Evolutionary conservation across 2,797 vertebrate genomes (phyloP).

Genomic region (Arnoldichthys spilopterus): DNA sequence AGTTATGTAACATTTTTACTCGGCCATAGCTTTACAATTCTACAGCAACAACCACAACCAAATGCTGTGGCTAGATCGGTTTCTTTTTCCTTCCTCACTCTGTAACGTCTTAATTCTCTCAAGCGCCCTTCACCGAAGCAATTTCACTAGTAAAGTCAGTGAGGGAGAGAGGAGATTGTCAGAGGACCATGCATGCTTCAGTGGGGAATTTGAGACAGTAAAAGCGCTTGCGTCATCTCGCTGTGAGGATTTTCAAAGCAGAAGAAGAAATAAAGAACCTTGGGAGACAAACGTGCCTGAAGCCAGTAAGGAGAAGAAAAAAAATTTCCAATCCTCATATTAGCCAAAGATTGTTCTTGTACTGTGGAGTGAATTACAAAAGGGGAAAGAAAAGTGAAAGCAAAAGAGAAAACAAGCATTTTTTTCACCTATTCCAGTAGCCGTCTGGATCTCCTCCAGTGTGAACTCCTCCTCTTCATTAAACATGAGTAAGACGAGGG

Average conservation of each 20-base stretch:
- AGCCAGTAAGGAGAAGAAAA: not conserved
- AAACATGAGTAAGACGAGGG: constrained; percentile 97
- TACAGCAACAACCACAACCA: no score
- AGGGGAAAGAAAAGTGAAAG: not conserved
- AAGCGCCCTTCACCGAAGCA: no score
- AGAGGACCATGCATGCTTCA: no score
- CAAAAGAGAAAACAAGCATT: constrained; percentile 37
- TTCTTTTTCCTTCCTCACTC: no score
- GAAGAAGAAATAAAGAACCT: not conserved
- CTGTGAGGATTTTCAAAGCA: not conserved
- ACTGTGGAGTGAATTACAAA: no score
- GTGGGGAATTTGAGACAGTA: not conserved
- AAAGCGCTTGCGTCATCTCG: no score
- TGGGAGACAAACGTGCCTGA: not conserved
- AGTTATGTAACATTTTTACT: no score
- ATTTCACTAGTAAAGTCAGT: no score
- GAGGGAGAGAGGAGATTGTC: no score
- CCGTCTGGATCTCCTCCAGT: constrained; percentile 95
- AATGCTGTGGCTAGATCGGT: no score
- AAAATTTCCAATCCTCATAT: not conserved
- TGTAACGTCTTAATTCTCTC: no score
- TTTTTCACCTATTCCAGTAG: constrained; percentile 96
- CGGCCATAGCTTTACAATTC: no score
- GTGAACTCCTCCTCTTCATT: constrained; percentile 98
- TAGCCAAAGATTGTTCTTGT: not conserved